These are phyloP conservation scores for Dendronephthya gigantea DNA, from an alignment of 64 coral and sea anemone genomes.

Conservation along the genomic window DNA sequence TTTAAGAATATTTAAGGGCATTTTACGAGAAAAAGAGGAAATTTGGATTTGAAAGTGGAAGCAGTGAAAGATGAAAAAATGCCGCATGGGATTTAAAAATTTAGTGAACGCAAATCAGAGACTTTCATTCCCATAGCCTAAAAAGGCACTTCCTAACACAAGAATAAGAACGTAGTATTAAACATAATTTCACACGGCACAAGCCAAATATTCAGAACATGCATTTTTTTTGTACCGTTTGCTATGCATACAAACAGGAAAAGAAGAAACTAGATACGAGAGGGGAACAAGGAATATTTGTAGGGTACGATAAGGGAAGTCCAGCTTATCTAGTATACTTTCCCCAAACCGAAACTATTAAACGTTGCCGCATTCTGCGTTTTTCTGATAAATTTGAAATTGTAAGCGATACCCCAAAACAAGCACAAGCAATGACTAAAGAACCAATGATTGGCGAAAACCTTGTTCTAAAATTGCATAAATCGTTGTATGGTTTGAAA, in stretches of 20 bases:
- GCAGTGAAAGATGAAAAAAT: too few species aligned
- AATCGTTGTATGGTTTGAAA: not conserved
- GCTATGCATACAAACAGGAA: not conserved
- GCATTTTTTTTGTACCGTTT: not conserved
- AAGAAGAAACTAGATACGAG: not conserved
- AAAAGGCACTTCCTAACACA: too few species aligned
- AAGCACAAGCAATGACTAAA: not conserved
- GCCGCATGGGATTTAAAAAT: too few species aligned
- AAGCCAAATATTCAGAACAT: not conserved
- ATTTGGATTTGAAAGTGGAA: too few species aligned
- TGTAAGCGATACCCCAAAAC: not conserved
- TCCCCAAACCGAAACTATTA: not conserved
- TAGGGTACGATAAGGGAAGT: conserved; percentile 5
- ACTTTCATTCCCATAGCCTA: too few species aligned
- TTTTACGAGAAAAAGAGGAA: too few species aligned
- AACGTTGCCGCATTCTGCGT: not conserved
- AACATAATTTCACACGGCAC: not conserved
- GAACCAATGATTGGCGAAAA: not conserved
- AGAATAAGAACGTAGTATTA: not conserved
- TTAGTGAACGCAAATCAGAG: too few species aligned
- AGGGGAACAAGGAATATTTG: not conserved
- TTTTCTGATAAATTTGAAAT: not conserved
- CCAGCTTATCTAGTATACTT: not conserved
- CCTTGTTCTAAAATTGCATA: not conserved
- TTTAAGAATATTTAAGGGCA: too few species aligned